A percentile compares a stretch with the other conserved stretches of the same genome.
Conservation (phyloP, 2,113 vertebrate genomes). For the Larimichthys crocea region DNA sequence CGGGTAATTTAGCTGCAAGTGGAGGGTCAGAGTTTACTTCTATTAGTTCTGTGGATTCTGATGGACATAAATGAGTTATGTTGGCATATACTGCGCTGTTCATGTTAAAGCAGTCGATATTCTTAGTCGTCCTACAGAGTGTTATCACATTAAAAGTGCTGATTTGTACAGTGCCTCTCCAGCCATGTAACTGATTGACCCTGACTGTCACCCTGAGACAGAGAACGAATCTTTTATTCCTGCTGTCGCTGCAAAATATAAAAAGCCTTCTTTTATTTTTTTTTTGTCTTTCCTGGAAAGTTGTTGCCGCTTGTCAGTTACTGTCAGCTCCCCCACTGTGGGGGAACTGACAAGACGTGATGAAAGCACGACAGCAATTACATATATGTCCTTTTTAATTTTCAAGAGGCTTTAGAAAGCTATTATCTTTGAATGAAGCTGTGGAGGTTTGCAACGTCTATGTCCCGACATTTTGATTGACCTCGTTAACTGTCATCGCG, state of each 20-base stretch:
- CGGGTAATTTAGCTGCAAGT: constrained; percentile 22
- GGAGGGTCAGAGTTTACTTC: not conserved
- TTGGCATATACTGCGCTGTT: not conserved
- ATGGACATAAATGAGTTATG: constrained; percentile 1
- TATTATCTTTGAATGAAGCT: constrained; percentile 40
- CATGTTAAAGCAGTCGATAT: not conserved
- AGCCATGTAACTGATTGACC: constrained; percentile 35
- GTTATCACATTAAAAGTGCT: not conserved
- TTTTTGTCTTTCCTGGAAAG: constrained; percentile 26
- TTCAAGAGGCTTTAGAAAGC: constrained; percentile 20
- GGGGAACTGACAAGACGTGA: constrained; percentile 45
- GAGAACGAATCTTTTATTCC: constrained; percentile 16
- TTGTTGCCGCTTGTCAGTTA: constrained; percentile 55
- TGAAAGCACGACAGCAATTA: constrained; percentile 32
- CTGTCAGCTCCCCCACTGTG: constrained; percentile 58
- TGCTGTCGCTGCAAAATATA: constrained; percentile 8
- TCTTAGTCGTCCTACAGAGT: not conserved
- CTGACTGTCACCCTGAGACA: not conserved
- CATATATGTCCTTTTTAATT: constrained; percentile 38
- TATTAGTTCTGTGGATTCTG: not conserved
- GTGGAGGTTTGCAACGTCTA: constrained; percentile 10
- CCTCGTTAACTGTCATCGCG: constrained; percentile 33
- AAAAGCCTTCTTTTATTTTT: constrained; percentile 16
- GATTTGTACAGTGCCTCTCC: not conserved
- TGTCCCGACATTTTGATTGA: constrained; percentile 49